Base-by-base conservation (phyloP, 2,888 invertebrate species). In the Rugalucina vietnamica region DNA sequence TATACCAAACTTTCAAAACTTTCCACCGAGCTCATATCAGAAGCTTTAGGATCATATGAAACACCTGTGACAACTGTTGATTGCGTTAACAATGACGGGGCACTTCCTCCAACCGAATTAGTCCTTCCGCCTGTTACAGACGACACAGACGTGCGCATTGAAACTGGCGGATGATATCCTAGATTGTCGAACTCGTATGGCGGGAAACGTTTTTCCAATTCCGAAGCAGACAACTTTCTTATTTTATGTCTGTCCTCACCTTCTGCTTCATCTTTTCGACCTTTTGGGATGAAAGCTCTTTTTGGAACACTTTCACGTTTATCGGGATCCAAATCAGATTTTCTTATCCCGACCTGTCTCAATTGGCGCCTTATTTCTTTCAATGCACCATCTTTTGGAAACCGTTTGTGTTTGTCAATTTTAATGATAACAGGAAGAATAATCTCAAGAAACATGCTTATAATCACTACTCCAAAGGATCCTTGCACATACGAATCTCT, bases 401-500 rank as follows among this genome's bases (percentile, higher is more conserved):
- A 87, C 14, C 76, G 14, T 18, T 39, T 50, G 37, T 36, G 36
- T 73, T 88, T 88, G 75, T 88, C 88, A 1, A 85, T 14, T 21
- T 79, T 74, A 24, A 86, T 70, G 24, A 88, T 27, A n/a, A 84
- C 49, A n/a, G 85, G 84, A 12, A 86, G 71, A 34, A 77, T 69
- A 8, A 88, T 39, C 43, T 88, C 88, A n/a, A 88, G 69, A 12
- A 88, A 32, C 8, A 88, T 65, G n/a, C 74, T 24, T 32, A 88
- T 73, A 12, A 88, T 71, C 14, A 88, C 54, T 29, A 88, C 71
- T 0, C 86, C 84, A 34, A 57, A 86, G 0, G 88, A 88, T 27
- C 57, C 85, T 71, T 84, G 71, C n/a, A 86, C 76, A 14, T 32
- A 36, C 1, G 85, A 85, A 1, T 88, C 85, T 18, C 84, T 79